A percentile compares a stretch with the other conserved stretches of the same genome.
phyloP scores from a whole-genome alignment of 64 coral and sea anemone species.

The Stylophora pistillata region DNA sequence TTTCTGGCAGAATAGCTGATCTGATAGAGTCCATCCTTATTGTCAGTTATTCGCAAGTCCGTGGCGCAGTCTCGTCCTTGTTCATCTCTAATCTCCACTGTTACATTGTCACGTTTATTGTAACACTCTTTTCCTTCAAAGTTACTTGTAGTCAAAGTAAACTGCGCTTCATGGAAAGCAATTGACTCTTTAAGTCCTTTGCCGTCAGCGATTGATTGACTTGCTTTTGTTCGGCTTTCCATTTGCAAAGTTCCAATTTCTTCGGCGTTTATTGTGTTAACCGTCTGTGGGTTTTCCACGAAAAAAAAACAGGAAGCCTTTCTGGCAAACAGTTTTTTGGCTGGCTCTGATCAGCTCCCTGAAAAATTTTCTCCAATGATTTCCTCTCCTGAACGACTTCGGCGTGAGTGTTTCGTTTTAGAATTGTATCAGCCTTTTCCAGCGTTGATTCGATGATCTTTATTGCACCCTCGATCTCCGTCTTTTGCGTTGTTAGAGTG shows the following conservation, averaged over 20 bases:
- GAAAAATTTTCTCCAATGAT: neutral
- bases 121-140: slow-evolving; percentile 50
- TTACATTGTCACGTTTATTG: slow-evolving; percentile 53
- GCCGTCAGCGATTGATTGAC: neutral
- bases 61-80: slow-evolving; percentile 12
- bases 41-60: slow-evolving; percentile 37
- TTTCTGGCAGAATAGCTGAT: slow-evolving; percentile 30
- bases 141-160: slow-evolving; percentile 46
- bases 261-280: neutral
- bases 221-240: neutral
- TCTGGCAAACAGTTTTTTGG: neutral
- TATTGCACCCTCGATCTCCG: neutral
- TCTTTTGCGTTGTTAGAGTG: neutral
- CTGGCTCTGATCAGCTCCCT: neutral
- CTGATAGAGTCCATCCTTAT: slow-evolving; percentile 65
- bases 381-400: neutral
- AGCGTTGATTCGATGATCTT: neutral
- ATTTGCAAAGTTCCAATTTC: neutral
- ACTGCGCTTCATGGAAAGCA: slow-evolving; percentile 21
- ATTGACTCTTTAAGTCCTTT: slow-evolving; percentile 3
- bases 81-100: slow-evolving; percentile 18
- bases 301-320: neutral
- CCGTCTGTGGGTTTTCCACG: neutral
- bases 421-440: neutral
- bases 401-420: slow-evolving; percentile 1